Conservation (phyloP, 2,888 invertebrate genomes). For the Ophion costatus region DNA sequence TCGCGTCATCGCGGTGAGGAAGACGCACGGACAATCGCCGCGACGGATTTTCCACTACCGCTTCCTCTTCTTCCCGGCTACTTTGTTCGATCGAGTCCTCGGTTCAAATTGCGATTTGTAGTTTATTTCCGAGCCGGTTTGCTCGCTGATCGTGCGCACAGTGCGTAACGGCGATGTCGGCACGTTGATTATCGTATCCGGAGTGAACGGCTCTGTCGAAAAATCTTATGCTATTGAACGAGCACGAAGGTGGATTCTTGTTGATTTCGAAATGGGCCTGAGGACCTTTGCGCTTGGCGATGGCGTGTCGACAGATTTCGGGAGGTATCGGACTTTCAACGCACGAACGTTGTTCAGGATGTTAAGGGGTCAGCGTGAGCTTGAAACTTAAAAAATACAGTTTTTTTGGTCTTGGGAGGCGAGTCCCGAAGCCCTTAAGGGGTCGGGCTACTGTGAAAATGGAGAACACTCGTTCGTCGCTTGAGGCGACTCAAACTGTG, state of each 20-base stretch:
- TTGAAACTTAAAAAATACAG: neutral
- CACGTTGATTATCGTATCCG: slow-evolving; percentile 47
- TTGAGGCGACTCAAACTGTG: no score
- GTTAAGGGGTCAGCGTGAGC: no score
- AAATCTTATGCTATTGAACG: neutral
- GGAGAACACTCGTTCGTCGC: no score
- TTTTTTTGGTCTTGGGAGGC: neutral
- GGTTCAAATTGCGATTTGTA: slow-evolving; percentile 69
- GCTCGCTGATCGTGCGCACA: slow-evolving; percentile 71
- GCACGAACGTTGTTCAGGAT: no score
- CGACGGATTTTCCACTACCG: slow-evolving; percentile 53
- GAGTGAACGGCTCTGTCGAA: slow-evolving; percentile 28
- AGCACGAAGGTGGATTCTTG: neutral
- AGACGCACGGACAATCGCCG: neutral
- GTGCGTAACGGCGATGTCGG: slow-evolving; percentile 71
- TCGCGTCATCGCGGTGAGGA: slow-evolving; percentile 20
- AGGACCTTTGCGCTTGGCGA: neutral
- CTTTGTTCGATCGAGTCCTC: slow-evolving; percentile 55
- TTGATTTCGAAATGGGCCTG: neutral
- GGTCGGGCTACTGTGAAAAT: no score
- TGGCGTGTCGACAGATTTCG: neutral
- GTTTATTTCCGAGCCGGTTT: slow-evolving; percentile 71
- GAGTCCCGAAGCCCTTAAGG: no score
- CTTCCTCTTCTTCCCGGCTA: slow-evolving; percentile 68
- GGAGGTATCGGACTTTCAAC: neutral